Evolutionary conservation across 2,113 vertebrate species (phyloP).

Genomic region (Pardalotus punctatus): DNA sequence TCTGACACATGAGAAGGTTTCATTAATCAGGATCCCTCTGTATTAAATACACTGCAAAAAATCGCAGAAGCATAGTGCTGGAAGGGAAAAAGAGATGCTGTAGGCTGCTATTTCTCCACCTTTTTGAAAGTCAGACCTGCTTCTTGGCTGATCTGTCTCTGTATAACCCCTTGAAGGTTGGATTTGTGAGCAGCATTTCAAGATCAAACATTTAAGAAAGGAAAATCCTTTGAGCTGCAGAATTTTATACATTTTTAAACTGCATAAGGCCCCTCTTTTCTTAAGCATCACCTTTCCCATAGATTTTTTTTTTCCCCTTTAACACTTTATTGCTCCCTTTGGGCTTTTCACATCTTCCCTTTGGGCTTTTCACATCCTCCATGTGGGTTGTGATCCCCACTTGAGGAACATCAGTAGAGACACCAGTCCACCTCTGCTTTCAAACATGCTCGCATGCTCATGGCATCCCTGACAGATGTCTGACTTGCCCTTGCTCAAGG

Average conservation of each 20-base stretch:
- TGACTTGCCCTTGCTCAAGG: conserved; percentile 20
- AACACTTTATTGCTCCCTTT: not conserved
- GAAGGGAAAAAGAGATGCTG: not conserved
- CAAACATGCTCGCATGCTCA: not conserved
- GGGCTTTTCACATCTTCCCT: not conserved
- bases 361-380: not conserved
- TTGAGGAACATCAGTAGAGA: not conserved
- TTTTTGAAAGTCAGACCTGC: not conserved
- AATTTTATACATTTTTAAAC: not conserved
- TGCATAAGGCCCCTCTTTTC: not conserved
- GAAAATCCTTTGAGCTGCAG: conserved; percentile 8
- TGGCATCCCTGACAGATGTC: not conserved
- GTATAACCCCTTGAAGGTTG: not conserved
- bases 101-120: not conserved
- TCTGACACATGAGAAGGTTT: not conserved
- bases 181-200: not conserved
- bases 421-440: not conserved
- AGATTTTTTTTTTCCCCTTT: not conserved
- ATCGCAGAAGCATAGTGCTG: not conserved
- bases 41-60: not conserved
- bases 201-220: conserved; percentile 35
- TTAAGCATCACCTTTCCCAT: not conserved
- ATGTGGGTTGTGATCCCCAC: not conserved
- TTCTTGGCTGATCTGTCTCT: not conserved
- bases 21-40: not conserved